Base-by-base conservation (phyloP, 2,888 invertebrate genomes). In the Melinaea marsaeus region DNA sequence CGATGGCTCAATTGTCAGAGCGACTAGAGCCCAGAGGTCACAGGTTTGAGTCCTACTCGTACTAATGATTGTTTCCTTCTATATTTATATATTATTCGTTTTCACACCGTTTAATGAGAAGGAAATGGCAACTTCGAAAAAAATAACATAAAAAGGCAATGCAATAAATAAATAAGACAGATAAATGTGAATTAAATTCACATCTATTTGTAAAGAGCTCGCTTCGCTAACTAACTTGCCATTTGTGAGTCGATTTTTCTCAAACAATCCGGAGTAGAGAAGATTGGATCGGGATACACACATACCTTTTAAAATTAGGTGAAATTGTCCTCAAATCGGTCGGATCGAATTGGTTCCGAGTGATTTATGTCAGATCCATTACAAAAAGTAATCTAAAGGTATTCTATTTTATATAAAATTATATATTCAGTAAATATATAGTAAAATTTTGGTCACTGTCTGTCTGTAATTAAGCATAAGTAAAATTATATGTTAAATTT, bases 231-330 rank as follows among this genome's bases (percentile, higher is more conserved):
- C 57, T 46, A 34, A 57, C 46, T 32, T 54, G 51, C 51, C 60
- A 33, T 60, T 57, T 60, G 46, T 63, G 60, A 63, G 46, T 63
- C 57, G 59, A 63, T 63, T 57, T 63, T 46, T 45, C 42, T 60
- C 6, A 51, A 54, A 34, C 54, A 57, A 63, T 60, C 63, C 54
- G 13, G 57, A 63, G 60, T 54, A 63, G 51, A 45, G 60, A 57
- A 63, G 60, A 60, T 63, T 63, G 60, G 57, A 63, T 57, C 13
- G 45, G 47, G 46, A 32, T 47, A 63, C 32, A 60, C 60, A 51
- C 42, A 55, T 47, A 33, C 59, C 45, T 48, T 60, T 45, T 22
- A 35, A 60, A 60, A 60, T 60, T 57, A 60, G 47, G 32, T 57
- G 37, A 57, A 57, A 60, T 51, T 55, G 57, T 57, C 35, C 22